Conservation (phyloP, 1,140 invertebrate species). For the Diuraphis noxia region DNA sequence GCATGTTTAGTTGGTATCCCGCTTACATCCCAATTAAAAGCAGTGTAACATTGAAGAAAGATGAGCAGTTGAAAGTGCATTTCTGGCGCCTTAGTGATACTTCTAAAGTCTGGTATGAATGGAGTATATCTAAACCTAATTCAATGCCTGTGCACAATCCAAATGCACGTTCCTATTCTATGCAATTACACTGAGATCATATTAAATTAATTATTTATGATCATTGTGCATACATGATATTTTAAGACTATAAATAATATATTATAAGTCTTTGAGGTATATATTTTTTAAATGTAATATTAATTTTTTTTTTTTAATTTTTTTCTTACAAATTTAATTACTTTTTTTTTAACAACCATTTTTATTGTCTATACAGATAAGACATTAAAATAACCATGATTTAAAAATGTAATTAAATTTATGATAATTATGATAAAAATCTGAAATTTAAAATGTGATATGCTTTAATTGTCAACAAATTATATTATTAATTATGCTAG, state of each 20-base stretch:
- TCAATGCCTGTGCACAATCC: slow-evolving; percentile 76
- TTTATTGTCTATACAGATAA: background rate
- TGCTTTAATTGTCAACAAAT: background rate
- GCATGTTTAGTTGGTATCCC: slow-evolving; percentile 98
- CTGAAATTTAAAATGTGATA: background rate
- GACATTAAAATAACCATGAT: background rate
- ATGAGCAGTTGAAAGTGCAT: slow-evolving; percentile 74
- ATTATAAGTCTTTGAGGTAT: background rate
- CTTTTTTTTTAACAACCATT: background rate
- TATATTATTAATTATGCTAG: background rate
- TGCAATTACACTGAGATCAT: slow-evolving; percentile 28
- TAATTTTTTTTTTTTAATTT: background rate
- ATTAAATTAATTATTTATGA: background rate
- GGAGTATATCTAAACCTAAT: slow-evolving; percentile 76
- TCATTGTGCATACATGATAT: background rate
- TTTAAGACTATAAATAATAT: background rate
- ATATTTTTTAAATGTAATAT: background rate
- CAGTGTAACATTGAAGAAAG: slow-evolving; percentile 68
- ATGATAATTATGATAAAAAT: background rate
- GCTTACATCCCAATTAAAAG: slow-evolving; percentile 84
- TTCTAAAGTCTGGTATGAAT: slow-evolving; percentile 95
- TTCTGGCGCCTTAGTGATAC: slow-evolving; percentile 83
- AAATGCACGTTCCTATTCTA: slow-evolving; percentile 64
- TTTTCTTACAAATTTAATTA: no score
- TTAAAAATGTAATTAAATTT: background rate